Base-by-base conservation (phyloP, 2,888 invertebrate species). In the Pomacea canaliculata region DNA sequence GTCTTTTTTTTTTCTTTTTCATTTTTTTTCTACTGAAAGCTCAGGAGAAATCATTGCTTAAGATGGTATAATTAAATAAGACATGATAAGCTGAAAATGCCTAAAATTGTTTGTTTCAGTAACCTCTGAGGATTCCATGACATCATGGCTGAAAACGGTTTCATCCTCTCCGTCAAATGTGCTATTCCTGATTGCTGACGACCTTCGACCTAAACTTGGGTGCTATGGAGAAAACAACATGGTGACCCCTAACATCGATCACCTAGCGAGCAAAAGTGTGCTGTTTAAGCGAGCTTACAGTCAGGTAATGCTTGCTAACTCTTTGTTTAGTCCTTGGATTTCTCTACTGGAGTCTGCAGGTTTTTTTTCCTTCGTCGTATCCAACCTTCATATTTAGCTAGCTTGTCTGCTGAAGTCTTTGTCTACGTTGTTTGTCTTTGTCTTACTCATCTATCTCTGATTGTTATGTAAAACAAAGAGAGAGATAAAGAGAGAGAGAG, bases 171-270 rank as follows among this genome's bases (percentile, higher is more conserved):
- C 60, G 48, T 60, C 74, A 56, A 82, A 82, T 67, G 82, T 82
- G 12, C 75, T 82, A 27, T 82, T 82, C 72, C 72, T 82, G 27
- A 65, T 78, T 18, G 76, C 78, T 18, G 82, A 82, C 67, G 82
- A 82, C 37, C 76, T 80, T 12, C 67, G 82, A 71, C 82, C 82
- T 4, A 77, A 80, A 37, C 68, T 80, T 37, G 76, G 76, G 19
- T 69, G 71, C 62, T 82, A 79, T 67, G 78, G 79, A 8, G 76
- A 80, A 23, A 76, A 77, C 27, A 74, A 70, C n/a, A 77, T 79
- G 60, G 72, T 76, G 66, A 77, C 82, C 7, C 82, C 82, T 8
- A 79, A 79, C 67, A 70, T 80, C 7, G 79, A 78, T 71, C 51
- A 27, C 2, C 75, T 82, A 9, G 79, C 80, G 13, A 60, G 73